These are phyloP conservation scores for Malacosoma neustria DNA, from an alignment of 2,888 invertebrate species.

Conservation along the genomic window DNA sequence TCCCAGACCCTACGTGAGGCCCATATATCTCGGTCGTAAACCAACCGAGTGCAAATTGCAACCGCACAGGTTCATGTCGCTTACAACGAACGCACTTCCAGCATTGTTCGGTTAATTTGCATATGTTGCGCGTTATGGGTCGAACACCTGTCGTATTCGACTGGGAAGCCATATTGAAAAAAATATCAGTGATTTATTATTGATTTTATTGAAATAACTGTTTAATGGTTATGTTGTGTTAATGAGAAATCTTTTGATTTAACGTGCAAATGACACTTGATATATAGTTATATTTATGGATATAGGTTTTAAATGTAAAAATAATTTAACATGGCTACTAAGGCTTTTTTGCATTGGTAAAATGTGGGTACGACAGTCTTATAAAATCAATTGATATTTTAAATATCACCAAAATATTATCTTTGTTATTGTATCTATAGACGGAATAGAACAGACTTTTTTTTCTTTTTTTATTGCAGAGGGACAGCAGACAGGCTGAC, in stretches of 20 bases:
- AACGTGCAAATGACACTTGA: no score
- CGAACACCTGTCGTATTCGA: not conserved
- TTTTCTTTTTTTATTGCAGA: no score
- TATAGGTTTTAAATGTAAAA: no score
- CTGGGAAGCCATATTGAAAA: not conserved
- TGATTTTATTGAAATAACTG: not conserved
- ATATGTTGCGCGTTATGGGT: not conserved
- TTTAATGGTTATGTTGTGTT: not conserved
- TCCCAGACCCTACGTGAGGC: constrained; percentile 7
- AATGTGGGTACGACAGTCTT: no score
- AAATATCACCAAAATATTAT: no score
- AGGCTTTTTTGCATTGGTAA: no score
- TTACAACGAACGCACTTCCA: not conserved
- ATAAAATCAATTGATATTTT: no score
- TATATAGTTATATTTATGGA: no score
- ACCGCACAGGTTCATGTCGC: not conserved
- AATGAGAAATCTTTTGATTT: not conserved
- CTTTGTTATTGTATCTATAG: no score
- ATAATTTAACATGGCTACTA: no score
- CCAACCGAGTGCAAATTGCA: constrained; percentile 6
- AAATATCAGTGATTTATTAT: not conserved
- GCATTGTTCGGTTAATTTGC: not conserved
- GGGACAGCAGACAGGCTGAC: no score
- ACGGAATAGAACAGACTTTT: no score
- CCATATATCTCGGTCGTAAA: constrained; percentile 8